Evolutionary conservation across 2,888 invertebrate genomes (phyloP), one percentile per base, ranked within the genome.

Genomic region (Lycaena phlaeas): DNA sequence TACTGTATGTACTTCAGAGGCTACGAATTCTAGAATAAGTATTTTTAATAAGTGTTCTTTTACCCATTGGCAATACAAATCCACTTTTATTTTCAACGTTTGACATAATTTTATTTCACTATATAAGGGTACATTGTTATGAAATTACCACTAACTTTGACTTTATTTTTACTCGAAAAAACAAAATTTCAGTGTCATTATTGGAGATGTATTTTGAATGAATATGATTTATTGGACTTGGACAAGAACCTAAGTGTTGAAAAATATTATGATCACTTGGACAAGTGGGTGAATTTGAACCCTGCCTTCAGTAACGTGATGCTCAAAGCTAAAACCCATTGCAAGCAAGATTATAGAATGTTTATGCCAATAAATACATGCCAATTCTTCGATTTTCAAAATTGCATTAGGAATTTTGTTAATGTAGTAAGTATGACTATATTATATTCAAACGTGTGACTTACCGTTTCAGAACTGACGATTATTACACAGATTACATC

Each of bases 251-350:
- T 75, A 1, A 58, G 65, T 17, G 50, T 59, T 2, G 64, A 64
- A 0, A 69, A 63, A 48, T 73, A 68, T 41, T 72, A 47, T 28
- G 36, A 25, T 0, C 74, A 78, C 43, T 55, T 79, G 1, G 66
- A 70, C 27, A 57, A 58, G 28, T 79, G 78, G 78, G 60, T 61
- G 0, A 48, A 55, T 1, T 47, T 73, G 0, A 78, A 78, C 26
- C 61, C 63, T 0, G 45, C 47, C 1, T 78, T 75, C 44, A 46
- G 43, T 2, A 54, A 52, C 0, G 54, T 63, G 0, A 57, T 75
- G 44, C 4, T 51, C 0, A 57, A 54, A 7, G 73, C 69, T 0
- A 72, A 70, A 46, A 38, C 50, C 0, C 38, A 51, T 29, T 78
- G 77, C 47, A 68, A 61, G 14, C 55, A 61, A 6, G 4, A 7